A percentile compares a stretch with the other conserved stretches of the same genome.
These are phyloP conservation scores for Cardiocondyla obscurior DNA, from an alignment of 1,140 invertebrate species.

Conservation along the genomic window DNA sequence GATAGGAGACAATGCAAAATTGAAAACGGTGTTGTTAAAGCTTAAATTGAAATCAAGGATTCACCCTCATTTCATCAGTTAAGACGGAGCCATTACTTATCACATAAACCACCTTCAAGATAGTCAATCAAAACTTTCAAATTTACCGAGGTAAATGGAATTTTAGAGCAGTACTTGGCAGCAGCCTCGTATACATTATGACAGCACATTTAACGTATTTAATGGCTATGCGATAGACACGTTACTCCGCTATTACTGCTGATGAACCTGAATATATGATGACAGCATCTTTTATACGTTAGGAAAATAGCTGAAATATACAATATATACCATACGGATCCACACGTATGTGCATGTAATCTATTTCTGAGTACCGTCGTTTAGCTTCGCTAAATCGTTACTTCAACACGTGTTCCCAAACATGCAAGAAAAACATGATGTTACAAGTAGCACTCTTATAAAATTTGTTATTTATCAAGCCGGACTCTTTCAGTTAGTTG, in stretches of 20 bases:
- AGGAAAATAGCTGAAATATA: not conserved
- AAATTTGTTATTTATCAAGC: slow-evolving; percentile 46
- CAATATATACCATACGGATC: not conserved
- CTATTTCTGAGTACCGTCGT: not conserved
- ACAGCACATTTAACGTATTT: not conserved
- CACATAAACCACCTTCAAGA: slow-evolving; percentile 28
- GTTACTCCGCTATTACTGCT: slow-evolving; percentile 7
- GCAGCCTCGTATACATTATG: not conserved
- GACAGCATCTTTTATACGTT: not conserved
- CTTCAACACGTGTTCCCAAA: not conserved
- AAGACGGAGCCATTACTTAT: slow-evolving; percentile 20
- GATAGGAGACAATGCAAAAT: not conserved
- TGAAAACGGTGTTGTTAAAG: not conserved
- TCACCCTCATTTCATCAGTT: not conserved
- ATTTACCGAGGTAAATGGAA: slow-evolving; percentile 61
- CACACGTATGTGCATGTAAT: not conserved
- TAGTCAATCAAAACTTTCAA: slow-evolving; percentile 59
- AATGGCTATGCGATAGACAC: not conserved
- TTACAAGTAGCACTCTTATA: slow-evolving; percentile 13
- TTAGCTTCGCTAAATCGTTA: not conserved
- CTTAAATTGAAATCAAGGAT: slow-evolving; percentile 1
- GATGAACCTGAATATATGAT: not conserved
- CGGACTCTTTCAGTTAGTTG: slow-evolving; percentile 26
- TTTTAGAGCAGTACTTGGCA: slow-evolving; percentile 49
- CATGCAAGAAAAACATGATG: not conserved